Evolutionary conservation across 2,888 invertebrate species (phyloP).

Genomic region (Altica lythri): DNA sequence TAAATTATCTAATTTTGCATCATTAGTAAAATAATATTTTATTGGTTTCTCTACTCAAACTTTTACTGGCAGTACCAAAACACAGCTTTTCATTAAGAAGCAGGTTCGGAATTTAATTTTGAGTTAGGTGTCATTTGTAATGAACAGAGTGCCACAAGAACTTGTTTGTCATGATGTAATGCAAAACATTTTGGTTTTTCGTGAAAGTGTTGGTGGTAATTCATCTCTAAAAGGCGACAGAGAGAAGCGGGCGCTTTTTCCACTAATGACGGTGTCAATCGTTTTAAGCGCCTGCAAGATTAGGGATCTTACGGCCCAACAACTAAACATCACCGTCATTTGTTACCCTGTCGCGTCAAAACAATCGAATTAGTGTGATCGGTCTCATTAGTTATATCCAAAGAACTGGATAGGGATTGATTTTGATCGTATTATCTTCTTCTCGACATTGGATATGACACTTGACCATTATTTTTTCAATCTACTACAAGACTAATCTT

Average conservation of each 20-base stretch:
- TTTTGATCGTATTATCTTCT: slow-evolving; percentile 12
- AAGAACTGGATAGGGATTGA: slow-evolving; percentile 13
- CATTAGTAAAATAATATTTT: too few species aligned
- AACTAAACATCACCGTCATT: slow-evolving; percentile 31
- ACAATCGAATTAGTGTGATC: slow-evolving; percentile 33
- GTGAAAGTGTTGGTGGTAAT: slow-evolving; percentile 31
- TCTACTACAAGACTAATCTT: too few species aligned
- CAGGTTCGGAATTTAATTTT: slow-evolving; percentile 7
- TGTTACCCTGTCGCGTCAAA: slow-evolving; percentile 33
- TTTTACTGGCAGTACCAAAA: too few species aligned
- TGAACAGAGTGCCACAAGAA: slow-evolving; percentile 22
- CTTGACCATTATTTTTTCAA: slow-evolving; percentile 3
- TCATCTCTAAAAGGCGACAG: slow-evolving; percentile 40
- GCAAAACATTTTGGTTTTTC: slow-evolving; percentile 32
- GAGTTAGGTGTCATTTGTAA: background rate
- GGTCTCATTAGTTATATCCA: slow-evolving; percentile 28
- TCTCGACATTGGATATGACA: slow-evolving; percentile 19
- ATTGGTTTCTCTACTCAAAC: too few species aligned
- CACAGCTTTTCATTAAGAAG: too few species aligned
- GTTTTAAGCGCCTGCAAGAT: slow-evolving; percentile 41
- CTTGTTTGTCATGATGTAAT: slow-evolving; percentile 28
- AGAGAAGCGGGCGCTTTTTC: slow-evolving; percentile 50
- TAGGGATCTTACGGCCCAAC: slow-evolving; percentile 37
- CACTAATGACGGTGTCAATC: slow-evolving; percentile 50
- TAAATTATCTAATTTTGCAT: too few species aligned